Base-by-base conservation (phyloP, 2,113 vertebrate genomes). In the Aegithalos caudatus region DNA sequence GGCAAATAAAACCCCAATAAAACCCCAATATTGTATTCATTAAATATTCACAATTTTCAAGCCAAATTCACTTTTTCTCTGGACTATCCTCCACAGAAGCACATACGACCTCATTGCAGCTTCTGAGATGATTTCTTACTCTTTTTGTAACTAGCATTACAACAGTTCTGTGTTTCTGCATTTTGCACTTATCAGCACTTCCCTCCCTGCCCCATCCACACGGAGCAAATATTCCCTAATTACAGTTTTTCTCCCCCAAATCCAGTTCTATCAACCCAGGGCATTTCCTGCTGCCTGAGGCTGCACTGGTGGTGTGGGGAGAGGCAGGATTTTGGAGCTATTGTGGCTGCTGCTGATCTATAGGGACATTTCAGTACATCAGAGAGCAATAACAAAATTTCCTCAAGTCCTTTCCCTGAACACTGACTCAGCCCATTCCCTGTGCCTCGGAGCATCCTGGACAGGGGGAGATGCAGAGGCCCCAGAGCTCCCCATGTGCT, bases 401-500 rank as follows among this genome's bases (percentile, higher is more conserved):
- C 35, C 58, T 42, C 4, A 70, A 65, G 40, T 33, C 24, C 40
- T 24, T 31, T 17, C 57, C 38, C 35, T 40, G 69, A 47, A 67
- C 7, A 25, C 44, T 44, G 69, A 50, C 60, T 73, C 60, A 57
- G 44, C 45, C 42, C 62, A 25, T 35, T 47, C 70, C 47, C 47
- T 14, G 71, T 0, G 9, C 37, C 53, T 14, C 14, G 0, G 2
- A 17, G 22, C 61, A 48, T 51, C 84, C 58, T 0, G 1, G 40
- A 11, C 3, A 2, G 25, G 61, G 37, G 27, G 16, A 66, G 76
- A 60, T 1, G 21, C 1, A 14, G 19, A 24, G 40, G 45, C 27
- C 29, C 45, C 24, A 23, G 28, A 67, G 83, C 54, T 80, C 60
- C 88, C 69, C 73, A 64, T 6, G 11, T 45, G 76, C 86, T 0